Conservation (phyloP, 2,888 invertebrate species). For the Ectemnius continuus region DNA sequence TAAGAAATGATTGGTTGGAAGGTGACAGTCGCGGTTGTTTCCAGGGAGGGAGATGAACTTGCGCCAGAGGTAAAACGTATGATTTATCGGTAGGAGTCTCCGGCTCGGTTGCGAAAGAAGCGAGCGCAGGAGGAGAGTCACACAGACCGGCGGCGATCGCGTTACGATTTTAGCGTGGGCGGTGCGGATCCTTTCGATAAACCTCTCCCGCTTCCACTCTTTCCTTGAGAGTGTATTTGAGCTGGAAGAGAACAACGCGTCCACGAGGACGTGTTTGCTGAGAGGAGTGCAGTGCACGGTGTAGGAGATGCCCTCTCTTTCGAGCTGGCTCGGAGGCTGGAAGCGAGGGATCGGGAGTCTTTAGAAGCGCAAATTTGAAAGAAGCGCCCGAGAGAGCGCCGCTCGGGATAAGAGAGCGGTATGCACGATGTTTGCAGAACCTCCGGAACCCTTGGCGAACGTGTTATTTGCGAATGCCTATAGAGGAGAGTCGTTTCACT, state of each 20-base stretch:
- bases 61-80: too few species aligned
- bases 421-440: constrained; percentile 62
- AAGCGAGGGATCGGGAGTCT: background rate
- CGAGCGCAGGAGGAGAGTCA: too few species aligned
- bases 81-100: too few species aligned
- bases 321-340: background rate
- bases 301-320: background rate
- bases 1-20: too few species aligned
- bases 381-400: constrained; percentile 33
- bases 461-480: constrained; percentile 64
- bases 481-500: constrained; percentile 50
- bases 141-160: constrained; percentile 3
- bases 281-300: background rate
- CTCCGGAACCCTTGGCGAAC: constrained; percentile 55
- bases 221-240: background rate
- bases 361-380: constrained; percentile 47
- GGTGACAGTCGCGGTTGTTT: too few species aligned
- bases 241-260: background rate
- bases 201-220: background rate
- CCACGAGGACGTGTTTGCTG: background rate
- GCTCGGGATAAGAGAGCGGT: constrained; percentile 54
- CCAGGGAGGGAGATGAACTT: too few species aligned
- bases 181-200: constrained; percentile 1
- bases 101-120: too few species aligned
- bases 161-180: constrained; percentile 7